Evolutionary conservation across 2,113 vertebrate genomes (phyloP).

Genomic region (Oceanites oceanicus): DNA sequence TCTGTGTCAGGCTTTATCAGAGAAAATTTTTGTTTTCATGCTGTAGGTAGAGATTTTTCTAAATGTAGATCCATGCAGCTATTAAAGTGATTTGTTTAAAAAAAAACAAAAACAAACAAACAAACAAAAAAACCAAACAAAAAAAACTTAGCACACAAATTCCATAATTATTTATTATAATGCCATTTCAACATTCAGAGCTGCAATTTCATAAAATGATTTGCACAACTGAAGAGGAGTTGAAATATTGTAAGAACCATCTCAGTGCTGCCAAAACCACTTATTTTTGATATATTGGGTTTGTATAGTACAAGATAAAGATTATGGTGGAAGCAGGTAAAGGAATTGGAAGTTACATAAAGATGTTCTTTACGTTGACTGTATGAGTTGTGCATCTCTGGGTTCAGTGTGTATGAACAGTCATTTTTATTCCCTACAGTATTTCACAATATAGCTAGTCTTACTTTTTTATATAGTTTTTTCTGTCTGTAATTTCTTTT

Average conservation of each 20-base stretch:
- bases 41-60: neutral
- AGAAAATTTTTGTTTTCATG: neutral
- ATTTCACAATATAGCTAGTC: neutral
- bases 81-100: neutral
- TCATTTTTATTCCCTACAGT: neutral
- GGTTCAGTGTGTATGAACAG: neutral
- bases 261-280: neutral
- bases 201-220: neutral
- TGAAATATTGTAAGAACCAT: neutral
- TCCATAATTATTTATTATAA: neutral
- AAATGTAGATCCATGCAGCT: neutral
- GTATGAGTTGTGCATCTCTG: neutral
- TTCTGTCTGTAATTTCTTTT: neutral
- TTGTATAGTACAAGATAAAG: neutral
- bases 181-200: neutral
- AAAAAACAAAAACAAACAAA: neutral
- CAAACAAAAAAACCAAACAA: neutral
- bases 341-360: neutral
- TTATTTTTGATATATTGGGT: neutral
- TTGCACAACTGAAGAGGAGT: neutral
- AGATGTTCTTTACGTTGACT: neutral
- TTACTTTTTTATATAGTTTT: neutral
- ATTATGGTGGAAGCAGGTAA: neutral
- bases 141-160: neutral
- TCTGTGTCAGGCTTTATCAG: neutral